Evolutionary conservation across 1,140 invertebrate genomes (phyloP), one percentile per base, ranked within the genome.

Genomic region (Calosoma granatense): DNA sequence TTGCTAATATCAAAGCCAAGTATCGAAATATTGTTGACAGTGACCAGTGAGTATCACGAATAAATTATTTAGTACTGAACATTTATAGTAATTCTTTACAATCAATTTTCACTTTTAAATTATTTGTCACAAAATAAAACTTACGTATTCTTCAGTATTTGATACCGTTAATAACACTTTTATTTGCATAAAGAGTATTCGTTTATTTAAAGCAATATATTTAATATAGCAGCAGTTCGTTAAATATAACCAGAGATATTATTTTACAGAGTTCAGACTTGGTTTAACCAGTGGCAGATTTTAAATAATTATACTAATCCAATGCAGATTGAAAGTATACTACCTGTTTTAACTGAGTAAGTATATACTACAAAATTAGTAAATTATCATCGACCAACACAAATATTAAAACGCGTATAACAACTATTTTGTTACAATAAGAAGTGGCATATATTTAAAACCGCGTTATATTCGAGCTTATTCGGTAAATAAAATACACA

Each of bases 211-310:
- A n/a, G n/a, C n/a, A n/a, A n/a, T n/a, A n/a, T n/a, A n/a, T n/a
- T n/a, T n/a, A n/a, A n/a, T n/a, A n/a, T n/a, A n/a, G n/a, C n/a
- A n/a, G n/a, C n/a, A n/a, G n/a, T n/a, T n/a, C n/a, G n/a, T n/a
- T n/a, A n/a, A n/a, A n/a, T n/a, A n/a, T n/a, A n/a, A n/a, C n/a
- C n/a, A n/a, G n/a, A n/a, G n/a, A n/a, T n/a, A 54, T 39, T 59
- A 19, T 52, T 63, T 76, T 73, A 23, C 60, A 85, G 84, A 64
- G 77, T 85, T 53, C 68, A 75, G 60, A 82, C 83, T 0, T 86
- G 83, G 83, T 70, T 86, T 67, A 85, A 85, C 70, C 74, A 76
- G 2, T 85, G 83, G 83, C 84, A 86, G 69, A 67, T 85, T 17
- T 69, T 75, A 22, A 80, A 80, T 59, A 78, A 77, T 60, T 84